Evolutionary conservation across 2,888 invertebrate species (phyloP).

Genomic region (Acholoe squamosa): DNA sequence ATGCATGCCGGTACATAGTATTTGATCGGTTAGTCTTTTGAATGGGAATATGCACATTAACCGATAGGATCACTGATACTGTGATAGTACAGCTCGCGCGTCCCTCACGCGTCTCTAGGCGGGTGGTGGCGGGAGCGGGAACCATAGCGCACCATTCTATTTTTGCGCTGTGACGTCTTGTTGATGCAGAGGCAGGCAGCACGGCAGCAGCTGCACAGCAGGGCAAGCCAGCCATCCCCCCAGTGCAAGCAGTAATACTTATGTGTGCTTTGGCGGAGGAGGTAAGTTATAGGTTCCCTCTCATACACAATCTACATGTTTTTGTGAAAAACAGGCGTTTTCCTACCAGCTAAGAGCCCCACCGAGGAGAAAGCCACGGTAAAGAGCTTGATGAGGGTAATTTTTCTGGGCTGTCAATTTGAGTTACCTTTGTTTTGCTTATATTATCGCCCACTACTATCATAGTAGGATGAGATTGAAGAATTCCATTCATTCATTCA

Average conservation of each 20-base stretch:
- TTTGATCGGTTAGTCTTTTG: too few relatives aligned
- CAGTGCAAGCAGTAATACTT: neutral
- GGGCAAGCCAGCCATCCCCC: slow-evolving; percentile 7
- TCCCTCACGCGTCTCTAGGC: too few relatives aligned
- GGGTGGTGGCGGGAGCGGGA: neutral
- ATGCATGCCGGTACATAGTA: too few relatives aligned
- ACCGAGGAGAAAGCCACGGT: neutral
- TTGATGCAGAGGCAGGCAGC: slow-evolving; percentile 23
- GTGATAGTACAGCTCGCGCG: too few relatives aligned
- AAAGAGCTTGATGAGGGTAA: neutral
- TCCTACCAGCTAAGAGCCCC: neutral
- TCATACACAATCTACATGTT: neutral
- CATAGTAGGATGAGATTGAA: slow-evolving; percentile 18
- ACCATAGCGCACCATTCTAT: neutral
- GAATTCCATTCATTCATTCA: slow-evolving; percentile 44
- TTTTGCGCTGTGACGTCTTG: neutral
- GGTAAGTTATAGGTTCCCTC: neutral
- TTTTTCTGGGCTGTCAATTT: slow-evolving; percentile 21
- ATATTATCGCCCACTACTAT: slow-evolving; percentile 53
- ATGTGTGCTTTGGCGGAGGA: slow-evolving; percentile 35
- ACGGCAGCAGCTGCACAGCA: too few relatives aligned
- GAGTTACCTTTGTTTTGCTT: neutral
- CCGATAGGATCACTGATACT: too few relatives aligned
- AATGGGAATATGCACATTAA: too few relatives aligned
- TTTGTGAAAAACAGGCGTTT: neutral